Base-by-base conservation (phyloP, 2,113 vertebrate species). In the Elaphurus davidianus region DNA sequence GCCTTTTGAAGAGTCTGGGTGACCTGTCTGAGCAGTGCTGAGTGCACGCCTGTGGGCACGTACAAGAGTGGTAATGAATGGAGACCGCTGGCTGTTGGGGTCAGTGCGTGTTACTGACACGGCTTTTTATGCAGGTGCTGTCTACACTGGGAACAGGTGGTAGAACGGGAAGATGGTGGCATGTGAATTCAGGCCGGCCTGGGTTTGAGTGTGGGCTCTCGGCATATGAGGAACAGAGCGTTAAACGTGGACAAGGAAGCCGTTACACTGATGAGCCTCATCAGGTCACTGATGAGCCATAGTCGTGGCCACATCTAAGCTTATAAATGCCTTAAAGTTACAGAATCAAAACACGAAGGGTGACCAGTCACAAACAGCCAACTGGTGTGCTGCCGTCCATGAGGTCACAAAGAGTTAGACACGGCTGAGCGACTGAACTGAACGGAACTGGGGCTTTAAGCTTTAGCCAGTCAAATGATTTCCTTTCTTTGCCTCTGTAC, bases 1-100 rank as follows among this genome's bases (percentile, higher is more conserved):
- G 25, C 9, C 27, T 82, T 92, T 50, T 25, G 62, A 8, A n/a
- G 25, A 81, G 10, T 45, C 88, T 25, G 74, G 78, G 12, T 40
- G 55, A 33, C 45, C 45, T 6, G 4, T 11, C 33, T 0, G 7
- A 25, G 5, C 16, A 9, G 62, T 9, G 17, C 11, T 36, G 45
- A 19, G 7, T 1, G 1, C 67, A 8, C 9, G 2, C 64, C 36
- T 79, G 11, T 2, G 33, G 52, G 12, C 10, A 19, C 27, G 7
- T 30, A 40, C 0, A 6, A 45, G 1, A 1, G 5, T 21, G 33
- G 52, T 12, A 30, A n/a, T 30, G 30, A n/a, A 30, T 30, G 30
- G 27, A 47, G 59, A 74, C 27, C 21, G 11, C 54, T 30, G 59
- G 33, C 52, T 47, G 0, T 54, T 64, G 59, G 60, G 52, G 6